phyloP scores from a whole-genome alignment of 2,113 vertebrate genomes.

The Noturus placidus region DNA sequence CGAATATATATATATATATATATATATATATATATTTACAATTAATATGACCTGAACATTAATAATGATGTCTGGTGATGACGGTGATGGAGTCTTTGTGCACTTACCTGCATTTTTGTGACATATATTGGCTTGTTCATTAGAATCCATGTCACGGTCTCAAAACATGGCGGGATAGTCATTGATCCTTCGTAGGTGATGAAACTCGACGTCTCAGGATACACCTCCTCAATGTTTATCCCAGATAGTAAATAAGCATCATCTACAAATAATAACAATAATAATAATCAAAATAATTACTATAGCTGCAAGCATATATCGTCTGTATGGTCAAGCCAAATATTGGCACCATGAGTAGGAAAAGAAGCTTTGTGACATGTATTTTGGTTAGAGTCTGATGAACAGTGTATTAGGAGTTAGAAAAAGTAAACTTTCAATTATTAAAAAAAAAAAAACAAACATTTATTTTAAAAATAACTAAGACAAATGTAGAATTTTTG shows the following conservation, averaged over 20 bases:
- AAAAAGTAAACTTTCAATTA: too few species aligned
- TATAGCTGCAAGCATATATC: neutral
- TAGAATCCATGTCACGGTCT: conserved; percentile 96
- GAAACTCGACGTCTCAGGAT: conserved; percentile 95
- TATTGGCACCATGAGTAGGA: too few species aligned
- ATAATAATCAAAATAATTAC: neutral
- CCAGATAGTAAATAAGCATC: conserved; percentile 96
- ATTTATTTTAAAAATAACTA: too few species aligned
- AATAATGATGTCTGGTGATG: neutral
- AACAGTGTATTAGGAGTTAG: too few species aligned
- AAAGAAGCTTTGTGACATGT: too few species aligned
- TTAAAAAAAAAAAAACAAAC: too few species aligned
- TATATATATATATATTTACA: neutral
- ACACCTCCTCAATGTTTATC: conserved; percentile 95
- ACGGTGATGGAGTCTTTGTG: neutral
- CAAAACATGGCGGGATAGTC: conserved; percentile 96
- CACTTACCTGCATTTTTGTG: conserved; percentile 96
- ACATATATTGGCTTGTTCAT: conserved; percentile 99
- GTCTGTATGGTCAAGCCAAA: too few species aligned
- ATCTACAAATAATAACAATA: conserved; percentile 70
- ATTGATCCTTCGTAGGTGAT: conserved; percentile 98
- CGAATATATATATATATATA: too few species aligned
- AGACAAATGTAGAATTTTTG: too few species aligned
- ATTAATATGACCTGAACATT: neutral
- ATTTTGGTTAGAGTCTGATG: too few species aligned